A percentile compares a stretch with the other conserved stretches of the same genome.
Conservation (phyloP, 2,797 vertebrate species). For the Pogoniulus pusillus region DNA sequence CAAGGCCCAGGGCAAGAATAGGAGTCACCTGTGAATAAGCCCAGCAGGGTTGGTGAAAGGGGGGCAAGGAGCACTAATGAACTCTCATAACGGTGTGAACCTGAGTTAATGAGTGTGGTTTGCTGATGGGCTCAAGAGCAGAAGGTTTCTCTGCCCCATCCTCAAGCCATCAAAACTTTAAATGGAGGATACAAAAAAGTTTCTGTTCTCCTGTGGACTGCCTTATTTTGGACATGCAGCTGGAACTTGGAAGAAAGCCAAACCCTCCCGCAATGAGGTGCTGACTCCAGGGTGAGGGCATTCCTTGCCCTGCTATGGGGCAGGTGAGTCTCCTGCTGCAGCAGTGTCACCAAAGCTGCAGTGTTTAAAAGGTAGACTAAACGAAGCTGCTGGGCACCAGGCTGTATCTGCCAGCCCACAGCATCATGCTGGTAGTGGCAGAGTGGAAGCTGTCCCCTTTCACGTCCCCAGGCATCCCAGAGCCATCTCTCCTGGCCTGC, state of each 20-base stretch:
- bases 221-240: not conserved
- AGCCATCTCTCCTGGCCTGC: fast-evolving
- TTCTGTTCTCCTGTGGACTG: not conserved
- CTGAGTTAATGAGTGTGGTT: not conserved
- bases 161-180: not conserved
- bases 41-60: not conserved
- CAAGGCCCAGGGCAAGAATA: not conserved
- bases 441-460: not conserved
- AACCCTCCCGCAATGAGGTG: fast-evolving
- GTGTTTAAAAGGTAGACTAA: not conserved
- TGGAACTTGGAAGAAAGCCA: not conserved
- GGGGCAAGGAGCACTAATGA: not conserved
- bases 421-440: not conserved
- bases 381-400: not conserved
- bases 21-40: not conserved
- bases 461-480: fast-evolving
- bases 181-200: fast-evolving
- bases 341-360: fast-evolving
- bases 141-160: not conserved
- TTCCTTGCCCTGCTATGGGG: not conserved
- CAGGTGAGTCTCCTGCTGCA: not conserved
- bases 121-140: not conserved
- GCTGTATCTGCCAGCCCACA: not conserved
- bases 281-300: not conserved
- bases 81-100: fast-evolving